These are phyloP conservation scores for Trogon surrucura DNA, from an alignment of 2,113 vertebrate species.

Conservation along the genomic window DNA sequence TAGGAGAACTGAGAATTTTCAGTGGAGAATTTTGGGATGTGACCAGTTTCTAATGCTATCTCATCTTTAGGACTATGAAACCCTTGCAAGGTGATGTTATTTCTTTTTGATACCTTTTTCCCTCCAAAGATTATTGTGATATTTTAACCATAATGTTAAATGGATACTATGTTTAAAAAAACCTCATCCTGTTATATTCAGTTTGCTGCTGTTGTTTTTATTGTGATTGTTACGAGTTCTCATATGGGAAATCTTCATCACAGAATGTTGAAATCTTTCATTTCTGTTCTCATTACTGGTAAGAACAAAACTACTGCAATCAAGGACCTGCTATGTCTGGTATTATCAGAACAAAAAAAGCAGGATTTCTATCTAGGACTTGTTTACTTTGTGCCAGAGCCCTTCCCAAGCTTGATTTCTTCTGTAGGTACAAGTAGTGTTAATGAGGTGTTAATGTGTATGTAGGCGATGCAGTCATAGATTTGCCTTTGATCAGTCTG, in stretches of 20 bases:
- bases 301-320: background rate
- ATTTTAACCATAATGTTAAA: background rate
- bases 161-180: background rate
- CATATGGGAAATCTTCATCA: background rate
- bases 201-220: background rate
- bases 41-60: background rate
- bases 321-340: background rate
- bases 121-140: background rate
- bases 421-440: background rate
- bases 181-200: background rate
- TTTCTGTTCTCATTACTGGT: background rate
- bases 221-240: background rate
- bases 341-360: background rate
- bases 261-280: background rate
- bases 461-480: background rate
- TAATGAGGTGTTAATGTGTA: constrained; percentile 34
- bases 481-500: background rate
- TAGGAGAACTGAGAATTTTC: background rate
- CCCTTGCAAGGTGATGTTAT: background rate
- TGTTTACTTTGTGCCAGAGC: background rate
- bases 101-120: background rate
- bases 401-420: background rate
- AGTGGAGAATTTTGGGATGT: background rate
- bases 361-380: background rate
- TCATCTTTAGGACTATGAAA: background rate